These are phyloP conservation scores for Amblyopsis rosae DNA, from an alignment of 2,113 vertebrate species.

Conservation along the genomic window DNA sequence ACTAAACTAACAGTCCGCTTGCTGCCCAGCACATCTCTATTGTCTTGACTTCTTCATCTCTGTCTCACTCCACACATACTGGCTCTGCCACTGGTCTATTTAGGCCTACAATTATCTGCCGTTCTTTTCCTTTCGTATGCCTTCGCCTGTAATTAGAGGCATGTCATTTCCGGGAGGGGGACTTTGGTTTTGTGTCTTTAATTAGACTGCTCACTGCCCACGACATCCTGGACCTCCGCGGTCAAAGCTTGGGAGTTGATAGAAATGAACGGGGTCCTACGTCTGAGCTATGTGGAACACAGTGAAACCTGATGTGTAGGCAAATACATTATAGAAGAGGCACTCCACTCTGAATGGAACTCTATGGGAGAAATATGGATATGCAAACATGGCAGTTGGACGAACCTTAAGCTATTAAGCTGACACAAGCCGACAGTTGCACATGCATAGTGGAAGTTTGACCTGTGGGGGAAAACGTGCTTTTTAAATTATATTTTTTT, in stretches of 20 bases:
- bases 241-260: conserved; percentile 18
- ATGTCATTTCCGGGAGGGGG: conserved; percentile 75
- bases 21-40: conserved; percentile 25
- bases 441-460: no score
- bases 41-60: conserved; percentile 40
- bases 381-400: no score
- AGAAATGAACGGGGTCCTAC: conserved; percentile 30
- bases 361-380: no score
- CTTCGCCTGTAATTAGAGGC: conserved; percentile 73
- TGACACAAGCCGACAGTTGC: no score
- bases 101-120: conserved; percentile 64
- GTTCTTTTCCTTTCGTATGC: conserved; percentile 54
- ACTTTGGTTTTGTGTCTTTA: conserved; percentile 65
- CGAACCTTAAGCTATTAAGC: no score
- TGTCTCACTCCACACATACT: conserved; percentile 53
- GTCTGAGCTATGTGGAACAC: conserved; percentile 21
- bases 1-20: conserved; percentile 35
- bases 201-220: conserved; percentile 64
- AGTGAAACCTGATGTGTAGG: conserved; percentile 9
- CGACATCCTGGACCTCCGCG: conserved; percentile 51
- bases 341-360: no score
- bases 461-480: no score
- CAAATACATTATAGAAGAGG: no score
- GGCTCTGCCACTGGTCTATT: conserved; percentile 38
- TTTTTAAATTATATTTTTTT: no score